Base-by-base conservation (phyloP, 2,888 invertebrate species). In the Chalcosyrphus nemorum region DNA sequence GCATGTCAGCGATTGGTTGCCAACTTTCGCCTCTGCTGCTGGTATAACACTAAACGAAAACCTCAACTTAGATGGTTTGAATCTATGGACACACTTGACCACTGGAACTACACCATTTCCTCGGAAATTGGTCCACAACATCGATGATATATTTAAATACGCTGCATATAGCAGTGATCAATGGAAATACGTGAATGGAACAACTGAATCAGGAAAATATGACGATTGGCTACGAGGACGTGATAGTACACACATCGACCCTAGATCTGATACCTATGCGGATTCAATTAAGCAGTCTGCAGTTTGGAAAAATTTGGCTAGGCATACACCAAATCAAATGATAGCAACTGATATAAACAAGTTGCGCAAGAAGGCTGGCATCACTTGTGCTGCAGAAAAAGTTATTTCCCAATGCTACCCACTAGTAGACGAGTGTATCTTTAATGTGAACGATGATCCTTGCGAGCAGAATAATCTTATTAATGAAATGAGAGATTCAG, bases 1-100 rank as follows among this genome's bases (percentile, higher is more conserved):
- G 90, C 97, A 97, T 88, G 94, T 97, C 11, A 94, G 94, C 6
- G 97, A 98, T 90, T 95, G 96, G 94, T 89, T 97, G 47, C 97
- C 97, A 0, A 97, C 97, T 0, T 90, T 92, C 95, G 89, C 89
- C 2, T 85, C 87, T 0, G 89, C 89, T 0, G 90, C 91, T 0
- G 87, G 87, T 13, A 89, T 90, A 29, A 29, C 84, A 0, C 61
- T 89, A 0, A 76, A 87, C 29, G 3, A 75, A 1, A 54, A 56
- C 0, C 56, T 94, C 0, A 41, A 85, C 1, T 57, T 95, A 24
- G 95, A 95, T 86, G 95, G 95, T 0, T 89, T 94, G 2, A 94
- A 95, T 89, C 93, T 95, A 87, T 95, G 95, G 95, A 92, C 93
- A 0, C 92, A 94, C 0, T 92, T 95, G 56, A 91, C 93, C 17